phyloP scores from a whole-genome alignment of 2,888 invertebrate genomes.

The Allolobophora icterica region DNA sequence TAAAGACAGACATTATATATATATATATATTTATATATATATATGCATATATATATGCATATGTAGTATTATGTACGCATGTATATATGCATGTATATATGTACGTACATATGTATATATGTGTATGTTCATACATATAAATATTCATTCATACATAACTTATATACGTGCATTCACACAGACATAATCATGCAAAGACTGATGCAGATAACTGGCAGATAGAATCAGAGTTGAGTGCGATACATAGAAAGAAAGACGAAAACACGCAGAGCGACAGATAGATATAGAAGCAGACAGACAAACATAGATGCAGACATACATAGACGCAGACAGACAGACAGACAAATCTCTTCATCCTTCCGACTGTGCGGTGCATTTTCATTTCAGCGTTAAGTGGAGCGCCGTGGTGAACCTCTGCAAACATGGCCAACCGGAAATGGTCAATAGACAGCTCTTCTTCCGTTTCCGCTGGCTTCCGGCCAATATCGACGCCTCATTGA shows the following conservation, averaged over 20 bases:
- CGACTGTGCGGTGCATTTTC: not conserved
- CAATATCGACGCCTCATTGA: slow-evolving; percentile 17
- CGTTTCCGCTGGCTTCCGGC: not conserved
- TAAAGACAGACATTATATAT: not conserved
- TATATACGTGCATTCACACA: too few relatives aligned
- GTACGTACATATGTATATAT: not conserved
- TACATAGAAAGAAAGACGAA: not conserved
- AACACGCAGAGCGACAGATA: not conserved
- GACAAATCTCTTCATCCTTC: not conserved
- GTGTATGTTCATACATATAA: not conserved
- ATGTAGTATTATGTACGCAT: not conserved
- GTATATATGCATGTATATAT: not conserved
- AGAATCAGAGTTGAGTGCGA: not conserved
- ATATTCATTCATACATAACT: not conserved
- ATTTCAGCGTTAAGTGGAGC: not conserved
- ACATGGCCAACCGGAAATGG: slow-evolving; percentile 25
- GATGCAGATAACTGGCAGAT: not conserved
- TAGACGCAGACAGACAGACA: not conserved
- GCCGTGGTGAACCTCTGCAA: not conserved
- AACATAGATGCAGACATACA: not conserved
- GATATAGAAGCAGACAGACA: not conserved
- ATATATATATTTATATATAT: not conserved
- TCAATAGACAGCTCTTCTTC: slow-evolving; percentile 19
- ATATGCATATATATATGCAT: not conserved
- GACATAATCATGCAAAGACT: not conserved